These are phyloP conservation scores for Malachius bipustulatus DNA, from an alignment of 2,888 invertebrate species.

Conservation along the genomic window DNA sequence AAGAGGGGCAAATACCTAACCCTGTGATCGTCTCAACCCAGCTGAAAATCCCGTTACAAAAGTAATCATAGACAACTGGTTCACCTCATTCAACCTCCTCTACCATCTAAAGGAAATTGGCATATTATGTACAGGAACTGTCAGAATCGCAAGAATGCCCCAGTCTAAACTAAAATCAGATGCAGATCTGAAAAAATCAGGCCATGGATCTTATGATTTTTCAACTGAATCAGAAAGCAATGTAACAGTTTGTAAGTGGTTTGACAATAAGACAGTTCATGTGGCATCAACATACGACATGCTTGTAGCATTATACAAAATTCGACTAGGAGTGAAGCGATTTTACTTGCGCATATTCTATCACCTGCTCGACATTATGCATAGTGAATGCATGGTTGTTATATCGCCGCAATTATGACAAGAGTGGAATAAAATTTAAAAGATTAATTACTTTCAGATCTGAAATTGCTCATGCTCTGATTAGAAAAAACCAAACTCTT, in stretches of 20 bases:
- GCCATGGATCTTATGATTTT: constrained; percentile 13
- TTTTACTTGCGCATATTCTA: constrained; percentile 12
- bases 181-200: constrained; percentile 15
- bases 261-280: constrained; percentile 15
- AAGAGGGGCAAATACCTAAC: too few species aligned
- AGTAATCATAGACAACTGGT: constrained; percentile 10
- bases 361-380: constrained; percentile 13
- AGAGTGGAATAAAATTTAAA: constrained; percentile 4
- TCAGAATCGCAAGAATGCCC: constrained; percentile 10
- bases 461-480: constrained; percentile 11
- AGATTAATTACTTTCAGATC: constrained; percentile 9
- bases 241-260: constrained; percentile 17
- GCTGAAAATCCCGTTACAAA: too few species aligned
- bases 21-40: too few species aligned
- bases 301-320: constrained; percentile 11
- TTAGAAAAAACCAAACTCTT: too few species aligned
- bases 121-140: constrained; percentile 8
- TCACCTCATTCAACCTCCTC: constrained; percentile 10
- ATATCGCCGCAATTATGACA: constrained; percentile 9
- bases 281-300: constrained; percentile 15
- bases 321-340: constrained; percentile 10
- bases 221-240: constrained; percentile 10
- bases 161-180: constrained; percentile 8
- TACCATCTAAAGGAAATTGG: constrained; percentile 7
- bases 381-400: constrained; percentile 14